Conservation (phyloP, 2,888 invertebrate genomes). For the Scaptomyza parva region DNA sequence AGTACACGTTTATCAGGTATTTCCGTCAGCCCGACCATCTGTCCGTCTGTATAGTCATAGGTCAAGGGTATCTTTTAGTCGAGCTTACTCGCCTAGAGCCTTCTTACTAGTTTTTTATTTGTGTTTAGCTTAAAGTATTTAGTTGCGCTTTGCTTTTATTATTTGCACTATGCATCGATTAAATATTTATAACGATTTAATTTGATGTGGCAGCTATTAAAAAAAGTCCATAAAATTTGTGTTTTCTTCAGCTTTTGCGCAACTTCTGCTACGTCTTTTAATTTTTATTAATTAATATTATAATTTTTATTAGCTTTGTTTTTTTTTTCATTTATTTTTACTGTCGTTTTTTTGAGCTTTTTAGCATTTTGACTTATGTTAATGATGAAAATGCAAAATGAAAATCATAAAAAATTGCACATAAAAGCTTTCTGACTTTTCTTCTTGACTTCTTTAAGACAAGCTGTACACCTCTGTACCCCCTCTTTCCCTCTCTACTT, state of each 20-base stretch:
- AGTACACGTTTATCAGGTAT: no score
- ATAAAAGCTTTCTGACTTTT: slow-evolving; percentile 12
- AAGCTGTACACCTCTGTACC: background rate
- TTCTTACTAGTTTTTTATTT: no score
- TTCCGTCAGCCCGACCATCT: no score
- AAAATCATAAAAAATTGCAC: slow-evolving; percentile 12
- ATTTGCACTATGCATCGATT: background rate
- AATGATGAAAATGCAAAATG: slow-evolving; percentile 21
- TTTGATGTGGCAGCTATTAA: no score
- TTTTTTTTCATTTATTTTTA: slow-evolving; percentile 5
- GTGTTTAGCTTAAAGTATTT: no score
- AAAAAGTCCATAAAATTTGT: no score
- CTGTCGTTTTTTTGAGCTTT: slow-evolving; percentile 24
- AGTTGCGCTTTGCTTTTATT: no score
- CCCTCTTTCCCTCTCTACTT: background rate
- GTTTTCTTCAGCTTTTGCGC: background rate
- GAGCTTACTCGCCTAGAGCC: no score
- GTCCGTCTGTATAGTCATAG: no score
- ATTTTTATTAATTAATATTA: slow-evolving; percentile 9
- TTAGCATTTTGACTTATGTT: slow-evolving; percentile 34
- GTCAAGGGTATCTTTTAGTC: no score
- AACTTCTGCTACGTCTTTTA: background rate
- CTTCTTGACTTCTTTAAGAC: background rate
- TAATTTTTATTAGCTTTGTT: slow-evolving; percentile 1
- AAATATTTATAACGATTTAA: slow-evolving; percentile 4